phyloP scores from a whole-genome alignment of 2,113 vertebrate genomes.

The Stictonetta naevosa region DNA sequence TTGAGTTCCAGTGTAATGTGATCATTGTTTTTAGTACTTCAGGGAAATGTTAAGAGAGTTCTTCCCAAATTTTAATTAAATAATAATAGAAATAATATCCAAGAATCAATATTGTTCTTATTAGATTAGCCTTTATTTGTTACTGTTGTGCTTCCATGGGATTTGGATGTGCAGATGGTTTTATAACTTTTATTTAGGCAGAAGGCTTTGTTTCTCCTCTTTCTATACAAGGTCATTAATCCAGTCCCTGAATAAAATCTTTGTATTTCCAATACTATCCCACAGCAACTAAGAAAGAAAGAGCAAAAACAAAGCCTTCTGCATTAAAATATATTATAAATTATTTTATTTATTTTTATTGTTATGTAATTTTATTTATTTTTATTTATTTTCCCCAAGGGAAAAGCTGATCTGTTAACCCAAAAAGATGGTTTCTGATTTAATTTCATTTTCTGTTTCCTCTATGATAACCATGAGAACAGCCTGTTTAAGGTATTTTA shows the following conservation, averaged over 20 bases:
- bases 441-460: neutral
- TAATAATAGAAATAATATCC: constrained; percentile 35
- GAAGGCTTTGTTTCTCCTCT: neutral
- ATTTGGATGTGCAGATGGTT: neutral
- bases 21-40: constrained; percentile 2
- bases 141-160: neutral
- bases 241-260: neutral
- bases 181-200: neutral
- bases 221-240: neutral
- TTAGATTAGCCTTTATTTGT: neutral
- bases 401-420: neutral
- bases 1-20: neutral
- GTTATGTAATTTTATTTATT: too few relatives aligned
- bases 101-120: constrained; percentile 20
- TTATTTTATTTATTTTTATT: too few relatives aligned
- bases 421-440: neutral
- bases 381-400: too few relatives aligned
- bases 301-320: too few relatives aligned
- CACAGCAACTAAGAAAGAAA: neutral
- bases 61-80: constrained; percentile 18
- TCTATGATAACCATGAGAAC: neutral
- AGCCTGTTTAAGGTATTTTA: neutral
- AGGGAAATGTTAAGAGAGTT: neutral
- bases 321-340: too few relatives aligned
- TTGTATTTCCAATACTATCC: neutral